Evolutionary conservation across 1,140 invertebrate genomes (phyloP).

Genomic region (Drosophila navojoa): DNA sequence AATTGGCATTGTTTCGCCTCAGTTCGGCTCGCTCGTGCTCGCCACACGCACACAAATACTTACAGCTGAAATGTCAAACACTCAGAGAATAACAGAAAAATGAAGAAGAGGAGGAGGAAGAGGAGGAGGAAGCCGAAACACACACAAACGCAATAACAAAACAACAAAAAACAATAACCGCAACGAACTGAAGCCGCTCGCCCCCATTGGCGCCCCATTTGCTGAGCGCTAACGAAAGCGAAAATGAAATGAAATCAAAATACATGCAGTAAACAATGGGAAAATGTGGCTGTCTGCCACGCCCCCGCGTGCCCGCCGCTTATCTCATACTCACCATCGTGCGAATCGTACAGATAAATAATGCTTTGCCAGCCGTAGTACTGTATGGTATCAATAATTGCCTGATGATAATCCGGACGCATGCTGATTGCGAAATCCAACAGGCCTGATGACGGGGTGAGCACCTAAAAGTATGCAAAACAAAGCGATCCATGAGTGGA

Average conservation of each 20-base stretch:
- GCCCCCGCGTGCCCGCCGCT: not conserved
- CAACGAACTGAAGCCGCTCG: not conserved
- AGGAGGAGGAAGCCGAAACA: not conserved
- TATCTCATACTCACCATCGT: conserved; percentile 91
- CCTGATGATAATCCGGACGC: conserved; percentile 96
- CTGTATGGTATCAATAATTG: conserved; percentile 95
- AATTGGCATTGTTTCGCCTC: conserved; percentile 32
- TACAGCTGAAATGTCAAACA: conserved; percentile 31
- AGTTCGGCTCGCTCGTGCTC: conserved; percentile 12
- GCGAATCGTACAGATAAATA: conserved; percentile 97
- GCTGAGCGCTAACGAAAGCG: conserved; percentile 65
- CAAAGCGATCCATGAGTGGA: conserved; percentile 45
- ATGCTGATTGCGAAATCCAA: conserved; percentile 96
- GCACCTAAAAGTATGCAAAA: conserved; percentile 86
- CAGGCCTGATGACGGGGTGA: conserved; percentile 91
- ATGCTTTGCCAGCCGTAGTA: conserved; percentile 96
- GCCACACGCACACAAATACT: not conserved
- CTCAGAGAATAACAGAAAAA: conserved; percentile 15
- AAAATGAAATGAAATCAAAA: conserved; percentile 75
- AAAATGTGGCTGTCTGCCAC: conserved; percentile 40
- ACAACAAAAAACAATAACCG: conserved; percentile 25
- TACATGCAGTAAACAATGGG: conserved; percentile 56
- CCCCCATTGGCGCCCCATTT: conserved; percentile 54
- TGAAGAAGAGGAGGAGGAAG: conserved; percentile 32
- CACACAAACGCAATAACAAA: conserved; percentile 6